Evolutionary conservation across 2,797 vertebrate genomes (phyloP), one percentile per base, ranked within the genome.

Genomic region (Poecilia gillii): DNA sequence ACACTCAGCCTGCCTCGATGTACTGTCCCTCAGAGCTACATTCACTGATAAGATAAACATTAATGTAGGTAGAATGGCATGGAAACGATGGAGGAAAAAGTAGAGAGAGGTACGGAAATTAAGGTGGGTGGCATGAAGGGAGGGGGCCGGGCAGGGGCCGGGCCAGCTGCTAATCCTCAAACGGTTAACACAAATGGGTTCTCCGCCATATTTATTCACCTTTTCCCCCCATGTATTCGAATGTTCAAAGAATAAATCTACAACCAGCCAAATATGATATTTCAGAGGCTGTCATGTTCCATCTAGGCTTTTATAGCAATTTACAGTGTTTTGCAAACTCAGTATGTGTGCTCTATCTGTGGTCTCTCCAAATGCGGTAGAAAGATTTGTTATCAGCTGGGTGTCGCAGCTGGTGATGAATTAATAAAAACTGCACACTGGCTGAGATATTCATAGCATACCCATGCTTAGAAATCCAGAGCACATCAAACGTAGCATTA

Each of bases 351-450:
- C 55, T 43, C 62, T n/a, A 39, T 77, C 23, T 33, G 77, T 77
- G 36, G 66, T 43, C 78, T 84, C 55, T 62, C 53, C 62, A 78
- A 62, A 86, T 75, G 77, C 75, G 80, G 33, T 6, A 81, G 16
- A 79, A 53, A 86, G 39, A 85, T 88, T 62, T 78, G 39, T 78
- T 81, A 73, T 41, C 81, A 75, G 75, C 74, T 74, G 77, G 78
- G 71, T 81, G 71, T 85, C 79, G 76, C 73, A 83, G 82, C 74
- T 88, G 72, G 46, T 81, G 80, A 79, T 85, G 72, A 86, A 86
- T 88, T 51, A 79, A 84, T 82, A 79, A 82, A 86, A 78, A 73
- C 31, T 74, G 49, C 55, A 45, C 71, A 55, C 77, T 71, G 64
- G 75, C 62, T 76, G 46, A 43, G 83, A 76, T 81, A 79, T 72